Base-by-base conservation (phyloP, 2,113 vertebrate species). In the Axis porcinus region DNA sequence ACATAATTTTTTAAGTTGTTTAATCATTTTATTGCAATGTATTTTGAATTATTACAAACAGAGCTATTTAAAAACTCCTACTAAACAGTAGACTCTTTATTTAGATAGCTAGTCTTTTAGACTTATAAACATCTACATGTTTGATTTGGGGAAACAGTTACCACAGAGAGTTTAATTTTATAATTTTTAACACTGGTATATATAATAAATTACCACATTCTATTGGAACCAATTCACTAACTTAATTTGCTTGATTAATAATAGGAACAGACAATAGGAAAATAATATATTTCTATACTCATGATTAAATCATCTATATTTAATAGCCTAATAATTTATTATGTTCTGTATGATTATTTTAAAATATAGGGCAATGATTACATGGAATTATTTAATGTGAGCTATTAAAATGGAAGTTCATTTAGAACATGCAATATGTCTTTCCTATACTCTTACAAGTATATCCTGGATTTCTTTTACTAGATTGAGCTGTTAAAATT, bases 171-270 rank as follows among this genome's bases (percentile, higher is more conserved):
- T 79, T 89, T 93, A 91, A 95, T 57, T 94, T 85, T 91, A 28
- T 89, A 93, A 83, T 97, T 89, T 94, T 94, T 88, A 86, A 91
- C 19, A 93, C 10, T 90, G 27, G 2, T 67, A 7, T 81, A 25
- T 86, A 33, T 89, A 62, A 97, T 91, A 97, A 98, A 97, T 94
- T 93, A 50, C 3, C 91, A 91, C 85, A 58, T 91, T 96, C 78
- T 95, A 82, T 88, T 94, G 28, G n/a, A 91, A 94, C 43, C 33
- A 96, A 70, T 97, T 97, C 74, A 94, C 54, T 93, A 93, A 89
- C 86, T 97, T 98, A 96, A 97, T 96, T 95, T 96, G 25, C 67
- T 96, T 98, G 64, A 97, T 97, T 91, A 93, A 91, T 95, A 96
- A 96, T 74, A 94, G 45, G 57, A 96, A 97, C 8, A 85, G 47